Evolutionary conservation across 2,888 invertebrate species (phyloP).

Genomic region (Calameuta filiformis): DNA sequence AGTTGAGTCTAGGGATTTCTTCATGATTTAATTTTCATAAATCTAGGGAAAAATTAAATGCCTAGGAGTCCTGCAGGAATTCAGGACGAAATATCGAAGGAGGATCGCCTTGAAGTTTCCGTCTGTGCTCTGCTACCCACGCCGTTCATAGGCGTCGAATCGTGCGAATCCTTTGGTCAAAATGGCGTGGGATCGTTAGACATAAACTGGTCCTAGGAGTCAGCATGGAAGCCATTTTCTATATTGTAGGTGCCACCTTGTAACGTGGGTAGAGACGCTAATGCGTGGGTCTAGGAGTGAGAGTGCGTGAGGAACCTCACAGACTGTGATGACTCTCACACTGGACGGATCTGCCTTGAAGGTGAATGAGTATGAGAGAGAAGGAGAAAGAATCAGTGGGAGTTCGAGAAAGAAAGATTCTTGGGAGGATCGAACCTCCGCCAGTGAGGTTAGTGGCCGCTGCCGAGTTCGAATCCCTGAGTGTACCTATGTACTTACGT

Average conservation of each 20-base stretch:
- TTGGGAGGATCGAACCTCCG: constrained; percentile 35
- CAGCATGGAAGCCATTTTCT: not conserved
- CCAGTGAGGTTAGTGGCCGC: constrained; percentile 42
- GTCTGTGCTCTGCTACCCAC: constrained; percentile 4
- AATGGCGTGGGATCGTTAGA: not conserved
- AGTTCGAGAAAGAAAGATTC: not conserved
- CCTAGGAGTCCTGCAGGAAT: not conserved
- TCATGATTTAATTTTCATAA: not conserved
- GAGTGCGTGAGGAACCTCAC: not conserved
- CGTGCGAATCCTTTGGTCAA: not conserved
- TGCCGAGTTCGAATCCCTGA: constrained; percentile 34
- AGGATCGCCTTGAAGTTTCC: constrained; percentile 4
- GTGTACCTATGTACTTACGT: not conserved
- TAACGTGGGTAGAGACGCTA: not conserved
- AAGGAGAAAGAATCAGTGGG: not conserved
- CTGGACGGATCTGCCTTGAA: not conserved
- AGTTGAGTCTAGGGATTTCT: not conserved
- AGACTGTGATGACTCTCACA: not conserved
- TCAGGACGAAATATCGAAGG: not conserved
- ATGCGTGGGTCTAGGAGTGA: not conserved
- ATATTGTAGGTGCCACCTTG: not conserved
- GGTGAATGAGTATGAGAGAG: not conserved
- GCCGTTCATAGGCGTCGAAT: constrained; percentile 3
- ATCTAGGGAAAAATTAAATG: not conserved
- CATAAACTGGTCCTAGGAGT: not conserved